Conservation (phyloP, 2,797 vertebrate genomes). For the Liasis olivaceus region DNA sequence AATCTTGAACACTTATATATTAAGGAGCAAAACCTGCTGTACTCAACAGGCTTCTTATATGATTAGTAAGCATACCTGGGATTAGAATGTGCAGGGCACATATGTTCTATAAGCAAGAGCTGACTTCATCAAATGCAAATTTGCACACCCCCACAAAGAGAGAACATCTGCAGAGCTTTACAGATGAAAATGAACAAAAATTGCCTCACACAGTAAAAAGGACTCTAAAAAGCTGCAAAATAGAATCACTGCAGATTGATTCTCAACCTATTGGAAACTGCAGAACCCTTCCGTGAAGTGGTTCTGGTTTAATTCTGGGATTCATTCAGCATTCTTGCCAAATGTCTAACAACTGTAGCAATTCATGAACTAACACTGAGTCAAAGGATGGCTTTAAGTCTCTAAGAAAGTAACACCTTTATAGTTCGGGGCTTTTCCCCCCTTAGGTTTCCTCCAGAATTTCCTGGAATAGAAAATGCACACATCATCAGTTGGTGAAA, state of each 20-base stretch:
- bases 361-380: slow-evolving; percentile 14
- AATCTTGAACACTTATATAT: not conserved
- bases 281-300: not conserved
- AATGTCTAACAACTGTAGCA: not conserved
- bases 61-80: not conserved
- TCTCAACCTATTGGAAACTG: not conserved
- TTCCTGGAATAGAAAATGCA: not conserved
- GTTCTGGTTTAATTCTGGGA: slow-evolving; percentile 13
- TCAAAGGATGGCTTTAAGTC: slow-evolving; percentile 27
- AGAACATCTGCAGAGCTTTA: not conserved
- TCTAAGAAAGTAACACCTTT: slow-evolving; percentile 13
- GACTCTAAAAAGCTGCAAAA: not conserved
- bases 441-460: slow-evolving; percentile 14
- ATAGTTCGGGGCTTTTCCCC: slow-evolving; percentile 8
- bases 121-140: slow-evolving; percentile 34
- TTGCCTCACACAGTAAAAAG: slow-evolving; percentile 10
- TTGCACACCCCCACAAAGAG: slow-evolving; percentile 17
- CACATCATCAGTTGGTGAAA: not conserved
- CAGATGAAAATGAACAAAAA: slow-evolving; percentile 20
- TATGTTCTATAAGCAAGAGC: slow-evolving; percentile 23
- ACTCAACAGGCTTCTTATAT: not conserved
- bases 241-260: not conserved
- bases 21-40: not conserved
- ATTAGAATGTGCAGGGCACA: not conserved
- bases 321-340: slow-evolving; percentile 15